Evolutionary conservation across 2,888 invertebrate species (phyloP), one percentile per base, ranked within the genome.

Genomic region (Bombylius major): DNA sequence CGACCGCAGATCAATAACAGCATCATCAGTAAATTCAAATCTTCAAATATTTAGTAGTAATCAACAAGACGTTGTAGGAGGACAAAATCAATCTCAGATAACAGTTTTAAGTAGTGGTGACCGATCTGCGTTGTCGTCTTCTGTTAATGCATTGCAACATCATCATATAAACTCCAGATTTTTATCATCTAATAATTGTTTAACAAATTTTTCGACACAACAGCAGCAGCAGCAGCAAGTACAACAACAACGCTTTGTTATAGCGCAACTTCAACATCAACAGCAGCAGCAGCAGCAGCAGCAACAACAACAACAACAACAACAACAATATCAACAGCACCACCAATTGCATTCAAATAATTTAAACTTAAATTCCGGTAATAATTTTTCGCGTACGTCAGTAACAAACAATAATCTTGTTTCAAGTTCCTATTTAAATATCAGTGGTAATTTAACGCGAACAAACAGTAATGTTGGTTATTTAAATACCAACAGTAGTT

Each of bases 1-100:
- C 69, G 71, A 73, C 71, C 73, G 72, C 71, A 70, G 71, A 70
- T 67, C 70, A 70, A 67, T 67, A 67, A 64, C 67, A 66, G 45
- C 14, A 36, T 44, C 34, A 50, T 47, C 50, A 56, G 49, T 52
- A 59, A 56, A 58, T 59, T 57, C 61, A 60, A 55, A 56, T 55
- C 14, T 52, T 53, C 52, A 54, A 53, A 23, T 57, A 46, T 56
- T 36, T 34, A 55, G 51, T 42, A 42, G 39, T 42, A 8, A 8
- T 36, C 5, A 7, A 5, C 7, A 8, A 47, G 55, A 59, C 54
- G 53, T 34, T 32, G 39, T 42, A 13, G 51, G 54, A 52, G 44
- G 50, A 31, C 49, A 54, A 49, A 54, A 32, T 39, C 50, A 54
- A 54, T 33, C 49, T 11, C 39, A 42, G 33, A 46, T 54, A 42